Evolutionary conservation across 2,113 vertebrate species (phyloP), one percentile per base, ranked within the genome.

Genomic region (Burhinus bistriatus): DNA sequence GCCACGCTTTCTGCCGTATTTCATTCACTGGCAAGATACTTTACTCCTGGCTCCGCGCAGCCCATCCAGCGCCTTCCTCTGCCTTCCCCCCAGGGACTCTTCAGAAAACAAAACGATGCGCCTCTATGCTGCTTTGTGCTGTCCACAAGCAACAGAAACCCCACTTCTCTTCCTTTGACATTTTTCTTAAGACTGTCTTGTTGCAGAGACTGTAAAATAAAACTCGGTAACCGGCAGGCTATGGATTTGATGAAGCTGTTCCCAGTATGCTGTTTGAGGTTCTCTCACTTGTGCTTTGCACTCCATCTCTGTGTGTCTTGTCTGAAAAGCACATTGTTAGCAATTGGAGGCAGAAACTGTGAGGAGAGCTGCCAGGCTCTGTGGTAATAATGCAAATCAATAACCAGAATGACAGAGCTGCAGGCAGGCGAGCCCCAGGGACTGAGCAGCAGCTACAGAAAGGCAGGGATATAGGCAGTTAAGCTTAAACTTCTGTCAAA

Each of bases 191-290:
- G 36, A 29, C 22, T 45, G 19, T 22, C 25, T 27, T 32, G 25
- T 51, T 71, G 34, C 22, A 68, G 38, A 40, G 38, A 14, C 64
- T 65, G 26, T 42, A 27, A 51, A 29, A 42, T 10, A 13, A 29
- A 66, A 25, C 34, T 40, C 17, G 12, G 21, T 58, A 27, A 47
- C 42, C 0, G 0, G 19, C 42, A 51, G n/a, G 34, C 30, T 30
- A 0, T 55, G 68, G 32, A 25, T 49, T 42, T 36, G 25, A 40
- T 71, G 25, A 36, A 45, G 57, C 38, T 27, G 3, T 29, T 62
- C 72, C 11, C 4, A 0, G 3, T 14, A 3, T 3, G 6, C 25
- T 38, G 9, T 11, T 66, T 0, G 0, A 38, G 32, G 36, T 70
- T 70, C 18, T 29, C 51, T 45, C 40, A 3, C 18, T 80, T 9